Evolutionary conservation across 2,888 invertebrate species (phyloP).

Genomic region (Myopa tessellatipennis): DNA sequence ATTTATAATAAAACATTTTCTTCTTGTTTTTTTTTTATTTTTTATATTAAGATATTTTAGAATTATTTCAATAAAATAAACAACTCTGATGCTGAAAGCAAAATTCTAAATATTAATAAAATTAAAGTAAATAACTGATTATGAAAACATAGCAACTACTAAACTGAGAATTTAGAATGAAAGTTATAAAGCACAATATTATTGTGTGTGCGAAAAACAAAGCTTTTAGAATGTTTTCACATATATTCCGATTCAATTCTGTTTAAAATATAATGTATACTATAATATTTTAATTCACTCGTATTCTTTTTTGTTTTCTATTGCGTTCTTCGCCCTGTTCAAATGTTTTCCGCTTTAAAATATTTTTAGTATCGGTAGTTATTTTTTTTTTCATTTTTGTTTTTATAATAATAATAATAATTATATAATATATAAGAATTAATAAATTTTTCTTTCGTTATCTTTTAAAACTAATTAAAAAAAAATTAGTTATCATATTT

Average conservation of each 20-base stretch:
- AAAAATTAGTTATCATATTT: background rate
- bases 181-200: too few species aligned
- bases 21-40: too few species aligned
- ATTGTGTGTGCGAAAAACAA: too few species aligned
- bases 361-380: slow-evolving; percentile 43
- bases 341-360: slow-evolving; percentile 6
- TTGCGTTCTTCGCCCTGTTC: slow-evolving; percentile 3
- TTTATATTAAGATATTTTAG: too few species aligned
- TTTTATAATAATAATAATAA: slow-evolving; percentile 16
- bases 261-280: slow-evolving; percentile 31
- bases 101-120: too few species aligned
- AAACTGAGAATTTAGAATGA: too few species aligned
- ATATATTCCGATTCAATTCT: background rate
- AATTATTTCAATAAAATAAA: too few species aligned
- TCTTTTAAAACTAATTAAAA: slow-evolving; percentile 33
- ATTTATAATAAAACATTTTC: too few species aligned
- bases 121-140: too few species aligned
- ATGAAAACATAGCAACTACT: too few species aligned
- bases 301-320: slow-evolving; percentile 24
- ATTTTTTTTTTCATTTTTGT: slow-evolving; percentile 38
- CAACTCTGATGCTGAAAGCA: too few species aligned
- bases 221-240: background rate
- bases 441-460: slow-evolving; percentile 34
- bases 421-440: slow-evolving; percentile 25
- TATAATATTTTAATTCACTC: slow-evolving; percentile 42